Base-by-base conservation (phyloP, 2,888 invertebrate genomes). In the Hypomecis atomaria region DNA sequence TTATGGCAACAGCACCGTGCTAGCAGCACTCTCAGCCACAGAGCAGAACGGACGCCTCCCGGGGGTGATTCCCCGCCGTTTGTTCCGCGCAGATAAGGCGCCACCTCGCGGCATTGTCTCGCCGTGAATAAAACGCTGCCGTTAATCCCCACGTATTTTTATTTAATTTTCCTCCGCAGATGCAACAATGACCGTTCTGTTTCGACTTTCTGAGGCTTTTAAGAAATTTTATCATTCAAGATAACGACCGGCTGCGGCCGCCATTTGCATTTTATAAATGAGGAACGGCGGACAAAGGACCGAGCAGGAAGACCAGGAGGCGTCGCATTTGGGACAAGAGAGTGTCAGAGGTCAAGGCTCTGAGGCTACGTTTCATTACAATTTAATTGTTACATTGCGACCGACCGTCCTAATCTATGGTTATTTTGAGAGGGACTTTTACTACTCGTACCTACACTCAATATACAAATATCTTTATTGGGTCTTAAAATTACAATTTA, bases 31-130 rank as follows among this genome's bases (percentile, higher is more conserved):
- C 23, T 2, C 23, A 23, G 23, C 23, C 23, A 3, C 23, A 23
- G 23, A 23, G 23, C 23, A 23, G 23, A 23, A 1, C 23, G 23
- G 23, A 23, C 23, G 23, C 23, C 23, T 23, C 23, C 23, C 23
- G 23, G 23, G 23, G 23, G 23, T 23, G 3, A 23, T 23, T 23
- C 23, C 23, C 23, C 47, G 62, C 72, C 71, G 69, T 62, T 68
- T 70, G 63, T 67, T 65, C 71, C 74, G 66, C 13, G 57, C 70
- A 78, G 78, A 80, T 77, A 79, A 79, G 74, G 72, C 53, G 75
- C 69, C 71, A 69, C 70, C 71, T 62, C 65, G 23, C 23, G 23
- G 23, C 69, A 72, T 78, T 78, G 78, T 79, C 73, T 70, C 44
- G 70, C 71, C 72, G 77, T 77, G 70, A 78, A 75, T 75, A 70